Conservation (phyloP, 2,888 invertebrate genomes). For the Hyposoter didymator region DNA sequence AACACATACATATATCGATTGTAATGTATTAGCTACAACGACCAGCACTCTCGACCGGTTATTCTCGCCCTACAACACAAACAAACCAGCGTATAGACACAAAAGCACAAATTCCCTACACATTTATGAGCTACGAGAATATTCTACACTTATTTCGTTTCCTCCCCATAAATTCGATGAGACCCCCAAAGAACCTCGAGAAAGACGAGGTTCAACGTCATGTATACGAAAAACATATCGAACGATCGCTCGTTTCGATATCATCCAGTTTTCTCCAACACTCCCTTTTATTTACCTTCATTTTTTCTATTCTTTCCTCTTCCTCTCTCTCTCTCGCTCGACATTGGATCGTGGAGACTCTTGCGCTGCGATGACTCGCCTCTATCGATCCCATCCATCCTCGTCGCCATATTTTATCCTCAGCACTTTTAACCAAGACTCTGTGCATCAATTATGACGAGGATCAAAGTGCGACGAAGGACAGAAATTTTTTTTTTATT, state of each 20-base stretch:
- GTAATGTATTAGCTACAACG: slow-evolving; percentile 51
- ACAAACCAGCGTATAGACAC: slow-evolving; percentile 1
- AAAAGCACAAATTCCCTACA: slow-evolving; percentile 16
- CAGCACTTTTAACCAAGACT: slow-evolving; percentile 45
- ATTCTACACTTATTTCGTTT: background rate
- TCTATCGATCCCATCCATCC: slow-evolving; percentile 57
- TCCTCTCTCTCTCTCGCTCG: background rate
- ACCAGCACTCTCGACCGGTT: slow-evolving; percentile 54
- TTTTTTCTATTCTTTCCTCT: slow-evolving; percentile 2
- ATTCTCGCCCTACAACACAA: slow-evolving; percentile 46
- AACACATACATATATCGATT: background rate
- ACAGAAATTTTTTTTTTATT: background rate
- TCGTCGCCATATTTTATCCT: slow-evolving; percentile 45
- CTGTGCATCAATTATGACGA: background rate
- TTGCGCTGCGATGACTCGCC: slow-evolving; percentile 54
- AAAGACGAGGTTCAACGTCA: slow-evolving; percentile 61
- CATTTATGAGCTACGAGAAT: slow-evolving; percentile 25
- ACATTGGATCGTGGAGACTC: slow-evolving; percentile 25
- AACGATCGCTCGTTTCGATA: slow-evolving; percentile 65
- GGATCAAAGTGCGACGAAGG: background rate
- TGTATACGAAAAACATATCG: slow-evolving; percentile 57
- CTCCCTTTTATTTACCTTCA: slow-evolving; percentile 32
- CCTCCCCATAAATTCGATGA: slow-evolving; percentile 57
- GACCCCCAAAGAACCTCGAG: slow-evolving; percentile 31
- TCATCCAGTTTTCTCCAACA: slow-evolving; percentile 60